phyloP scores from a whole-genome alignment of 53 echinoderm and acorn worm species.

The Echinometra lucunter region DNA sequence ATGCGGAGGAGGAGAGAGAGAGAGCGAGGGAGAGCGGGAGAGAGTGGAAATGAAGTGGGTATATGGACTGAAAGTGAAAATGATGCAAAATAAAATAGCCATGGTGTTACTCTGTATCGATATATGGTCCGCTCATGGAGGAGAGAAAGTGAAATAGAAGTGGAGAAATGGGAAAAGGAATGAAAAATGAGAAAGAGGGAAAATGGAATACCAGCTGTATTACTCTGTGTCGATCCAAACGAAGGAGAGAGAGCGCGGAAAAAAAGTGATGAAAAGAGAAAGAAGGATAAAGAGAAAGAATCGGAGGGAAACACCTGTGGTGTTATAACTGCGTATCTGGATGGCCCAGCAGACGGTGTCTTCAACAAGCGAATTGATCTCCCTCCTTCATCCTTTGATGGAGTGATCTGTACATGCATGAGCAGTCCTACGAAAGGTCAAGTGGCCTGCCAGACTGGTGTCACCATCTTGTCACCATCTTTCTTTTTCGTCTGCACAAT shows the following conservation, averaged over 20 bases:
- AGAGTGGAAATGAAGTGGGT: background rate
- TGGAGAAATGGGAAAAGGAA: too few species aligned
- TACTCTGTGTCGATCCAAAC: too few species aligned
- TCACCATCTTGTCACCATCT: too few species aligned
- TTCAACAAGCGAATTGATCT: constrained; percentile 38
- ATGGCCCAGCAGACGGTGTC: background rate
- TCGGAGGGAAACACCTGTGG: constrained; percentile 5
- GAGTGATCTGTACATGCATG: constrained; percentile 18
- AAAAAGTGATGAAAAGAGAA: background rate
- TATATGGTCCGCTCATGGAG: too few species aligned
- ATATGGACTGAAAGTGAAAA: too few species aligned
- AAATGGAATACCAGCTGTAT: too few species aligned
- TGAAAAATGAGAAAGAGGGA: background rate
- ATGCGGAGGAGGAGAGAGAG: too few species aligned
- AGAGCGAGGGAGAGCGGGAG: too few species aligned
- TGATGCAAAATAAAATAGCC: too few species aligned
- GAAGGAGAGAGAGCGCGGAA: background rate
- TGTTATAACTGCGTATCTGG: background rate
- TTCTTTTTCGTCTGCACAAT: background rate
- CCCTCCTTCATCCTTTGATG: background rate
- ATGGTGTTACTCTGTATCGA: too few species aligned
- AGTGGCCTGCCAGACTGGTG: constrained; percentile 16
- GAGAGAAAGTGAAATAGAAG: too few species aligned
- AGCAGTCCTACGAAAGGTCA: constrained; percentile 29
- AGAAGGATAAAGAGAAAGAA: too few species aligned